Percentiles rank a stretch among this genome's conserved stretches.
Conservation (phyloP, 2,888 invertebrate genomes). For the Eledona agricola region DNA sequence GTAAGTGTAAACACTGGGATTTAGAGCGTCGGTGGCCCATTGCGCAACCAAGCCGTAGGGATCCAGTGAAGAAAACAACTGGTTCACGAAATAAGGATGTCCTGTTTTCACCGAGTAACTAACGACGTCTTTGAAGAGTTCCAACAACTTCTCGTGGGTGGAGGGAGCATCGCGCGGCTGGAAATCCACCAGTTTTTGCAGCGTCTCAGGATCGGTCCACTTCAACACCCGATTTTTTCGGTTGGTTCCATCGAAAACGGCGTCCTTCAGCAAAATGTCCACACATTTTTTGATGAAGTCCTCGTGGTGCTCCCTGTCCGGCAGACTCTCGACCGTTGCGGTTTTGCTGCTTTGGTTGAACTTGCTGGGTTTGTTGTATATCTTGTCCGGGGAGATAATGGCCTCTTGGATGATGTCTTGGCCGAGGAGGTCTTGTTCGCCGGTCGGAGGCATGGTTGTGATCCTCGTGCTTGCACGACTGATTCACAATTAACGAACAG, state of each 20-base stretch:
- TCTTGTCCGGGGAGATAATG: conserved; percentile 54
- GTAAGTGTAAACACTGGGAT: conserved; percentile 88
- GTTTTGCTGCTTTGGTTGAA: conserved; percentile 26
- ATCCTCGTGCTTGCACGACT: conserved; percentile 36
- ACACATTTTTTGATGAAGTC: conserved; percentile 75
- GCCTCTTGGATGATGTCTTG: conserved; percentile 50
- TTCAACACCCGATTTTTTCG: conserved; percentile 80
- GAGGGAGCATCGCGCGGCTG: conserved; percentile 68
- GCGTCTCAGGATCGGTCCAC: conserved; percentile 80
- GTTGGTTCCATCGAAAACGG: conserved; percentile 78
- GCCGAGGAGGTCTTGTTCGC: conserved; percentile 40
- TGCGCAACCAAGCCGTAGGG: conserved; percentile 86
- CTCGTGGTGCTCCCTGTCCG: conserved; percentile 73
- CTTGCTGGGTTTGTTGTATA: conserved; percentile 34
- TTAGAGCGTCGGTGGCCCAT: conserved; percentile 85
- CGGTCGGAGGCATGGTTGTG: conserved; percentile 53
- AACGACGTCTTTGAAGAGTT: conserved; percentile 75
- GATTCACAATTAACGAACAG: conserved; percentile 29
- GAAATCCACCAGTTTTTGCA: conserved; percentile 74
- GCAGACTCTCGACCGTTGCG: conserved; percentile 68
- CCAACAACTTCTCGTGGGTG: conserved; percentile 73
- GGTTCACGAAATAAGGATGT: conserved; percentile 90
- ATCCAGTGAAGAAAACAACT: conserved; percentile 84
- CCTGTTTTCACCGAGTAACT: conserved; percentile 90
- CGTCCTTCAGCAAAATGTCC: conserved; percentile 76